These are phyloP conservation scores for Damaliscus lunatus DNA, from an alignment of 2,113 vertebrate genomes.

Conservation along the genomic window DNA sequence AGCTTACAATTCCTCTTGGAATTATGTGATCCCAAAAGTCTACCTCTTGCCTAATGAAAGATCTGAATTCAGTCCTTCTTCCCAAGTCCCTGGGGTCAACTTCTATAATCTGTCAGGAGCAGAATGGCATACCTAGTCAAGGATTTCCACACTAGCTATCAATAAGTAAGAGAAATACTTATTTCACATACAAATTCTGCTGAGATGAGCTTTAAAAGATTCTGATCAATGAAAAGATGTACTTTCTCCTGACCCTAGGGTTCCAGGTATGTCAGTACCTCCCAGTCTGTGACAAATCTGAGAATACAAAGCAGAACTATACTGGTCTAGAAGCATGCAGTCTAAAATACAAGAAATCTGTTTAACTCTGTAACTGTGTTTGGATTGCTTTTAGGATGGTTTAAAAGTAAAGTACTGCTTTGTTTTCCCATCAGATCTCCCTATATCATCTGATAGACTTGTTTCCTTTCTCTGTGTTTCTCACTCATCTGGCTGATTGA, in stretches of 20 bases:
- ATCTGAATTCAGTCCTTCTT: neutral
- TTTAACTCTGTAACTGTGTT: neutral
- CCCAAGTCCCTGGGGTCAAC: neutral
- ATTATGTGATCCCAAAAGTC: conserved; percentile 24
- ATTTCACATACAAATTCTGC: neutral
- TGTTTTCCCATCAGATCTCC: neutral
- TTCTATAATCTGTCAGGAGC: neutral
- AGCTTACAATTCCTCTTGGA: conserved; percentile 60
- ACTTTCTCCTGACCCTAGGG: neutral
- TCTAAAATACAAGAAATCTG: neutral
- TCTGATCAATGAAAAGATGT: neutral
- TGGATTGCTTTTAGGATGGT: neutral
- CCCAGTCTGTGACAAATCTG: neutral
- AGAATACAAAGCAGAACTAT: neutral
- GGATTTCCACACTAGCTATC: neutral
- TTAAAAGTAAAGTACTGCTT: conserved; percentile 7
- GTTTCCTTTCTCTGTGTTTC: neutral
- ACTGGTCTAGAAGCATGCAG: neutral
- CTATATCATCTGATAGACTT: neutral
- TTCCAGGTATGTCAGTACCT: neutral
- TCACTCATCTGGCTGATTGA: neutral
- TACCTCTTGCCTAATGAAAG: neutral
- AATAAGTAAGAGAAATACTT: neutral
- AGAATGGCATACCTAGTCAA: rapidly evolving
- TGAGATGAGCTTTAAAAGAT: neutral